These are phyloP conservation scores for rat (Rattus norvegicus) DNA, from an alignment of 2,113 vertebrate species.

Conservation along the genomic window GRCr8 NC_086020.1:40502001-40502500, in stretches of 20 bases:
- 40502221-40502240: neutral
- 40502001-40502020: neutral
- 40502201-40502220: neutral
- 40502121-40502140: no score
- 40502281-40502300: neutral
- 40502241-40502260: neutral
- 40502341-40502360: neutral
- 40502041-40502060: no score
- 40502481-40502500: neutral
- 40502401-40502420: conserved; percentile 13
- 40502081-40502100: neutral
- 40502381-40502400: neutral
- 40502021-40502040: neutral
- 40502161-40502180: neutral
- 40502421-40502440: neutral
- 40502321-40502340: neutral
- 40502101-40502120: neutral
- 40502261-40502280: neutral
- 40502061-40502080: neutral
- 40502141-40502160: neutral
- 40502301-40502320: neutral
- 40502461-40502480: neutral
- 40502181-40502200: conserved; percentile 6
- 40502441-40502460: neutral
- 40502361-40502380: neutral